Conservation (phyloP, 2,888 invertebrate genomes). For the Neuroscelio doddi region DNA sequence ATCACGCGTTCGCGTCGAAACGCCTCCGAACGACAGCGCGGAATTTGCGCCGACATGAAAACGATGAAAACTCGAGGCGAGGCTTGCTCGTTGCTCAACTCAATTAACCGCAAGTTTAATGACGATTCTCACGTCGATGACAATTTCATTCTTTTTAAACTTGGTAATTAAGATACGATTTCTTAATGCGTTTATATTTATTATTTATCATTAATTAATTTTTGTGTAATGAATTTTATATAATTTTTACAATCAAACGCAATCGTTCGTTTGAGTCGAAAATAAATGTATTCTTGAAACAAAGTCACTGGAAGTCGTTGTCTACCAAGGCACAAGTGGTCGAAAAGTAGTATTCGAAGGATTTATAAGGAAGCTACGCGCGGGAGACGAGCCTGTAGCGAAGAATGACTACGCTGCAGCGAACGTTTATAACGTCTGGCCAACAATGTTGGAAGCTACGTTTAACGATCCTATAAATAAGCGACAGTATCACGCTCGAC, state of each 20-base stretch:
- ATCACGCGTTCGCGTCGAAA: conserved; percentile 11
- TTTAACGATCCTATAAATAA: conserved; percentile 68
- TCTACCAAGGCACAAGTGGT: not conserved
- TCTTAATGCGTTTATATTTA: no score
- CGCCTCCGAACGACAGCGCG: conserved; percentile 10
- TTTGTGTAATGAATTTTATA: no score
- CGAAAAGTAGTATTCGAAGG: conserved; percentile 11
- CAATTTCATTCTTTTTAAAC: no score
- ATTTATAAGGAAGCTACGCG: conserved; percentile 35
- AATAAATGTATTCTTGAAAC: no score
- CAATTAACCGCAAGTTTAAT: no score
- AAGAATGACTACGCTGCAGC: conserved; percentile 25
- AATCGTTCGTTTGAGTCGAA: no score
- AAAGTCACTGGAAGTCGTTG: no score
- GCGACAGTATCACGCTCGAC: conserved; percentile 61
- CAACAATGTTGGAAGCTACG: conserved; percentile 62
- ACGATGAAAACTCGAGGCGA: not conserved
- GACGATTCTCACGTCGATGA: no score
- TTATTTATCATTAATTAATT: no score
- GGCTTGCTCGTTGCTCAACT: no score
- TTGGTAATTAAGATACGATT: no score
- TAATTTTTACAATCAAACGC: no score
- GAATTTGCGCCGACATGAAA: not conserved
- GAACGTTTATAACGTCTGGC: conserved; percentile 34
- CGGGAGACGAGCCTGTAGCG: conserved; percentile 29